Percentiles rank a stretch among this genome's conserved stretches.
Conservation (phyloP, 2,113 vertebrate species). For the Cyphomyrus discorhynchus region DNA sequence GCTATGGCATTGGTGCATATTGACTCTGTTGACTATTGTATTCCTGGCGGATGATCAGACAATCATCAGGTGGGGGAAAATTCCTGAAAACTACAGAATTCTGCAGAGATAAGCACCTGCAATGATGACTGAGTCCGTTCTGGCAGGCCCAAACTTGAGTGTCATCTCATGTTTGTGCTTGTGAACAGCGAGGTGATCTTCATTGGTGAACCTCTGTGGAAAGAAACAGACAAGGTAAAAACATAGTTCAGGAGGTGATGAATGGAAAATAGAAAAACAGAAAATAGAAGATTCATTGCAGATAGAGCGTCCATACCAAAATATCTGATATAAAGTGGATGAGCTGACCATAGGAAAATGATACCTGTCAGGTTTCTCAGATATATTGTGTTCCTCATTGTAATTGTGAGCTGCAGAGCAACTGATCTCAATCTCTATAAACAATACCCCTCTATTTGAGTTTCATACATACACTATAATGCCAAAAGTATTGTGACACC, state of each 20-base stretch:
- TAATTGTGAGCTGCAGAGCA: neutral
- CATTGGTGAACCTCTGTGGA: slow-evolving; percentile 91
- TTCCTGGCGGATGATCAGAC: neutral
- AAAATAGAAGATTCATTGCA: neutral
- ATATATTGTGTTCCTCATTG: neutral
- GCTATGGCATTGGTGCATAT: neutral
- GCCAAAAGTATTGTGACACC: no score
- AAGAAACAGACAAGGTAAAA: slow-evolving; percentile 21
- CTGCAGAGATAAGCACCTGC: slow-evolving; percentile 67
- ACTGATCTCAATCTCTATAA: neutral
- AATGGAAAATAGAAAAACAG: neutral
- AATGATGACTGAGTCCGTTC: slow-evolving; percentile 95
- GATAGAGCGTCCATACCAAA: slow-evolving; percentile 20
- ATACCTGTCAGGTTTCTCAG: neutral
- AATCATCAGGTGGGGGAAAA: neutral
- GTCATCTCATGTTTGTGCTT: slow-evolving; percentile 99
- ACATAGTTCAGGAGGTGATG: neutral
- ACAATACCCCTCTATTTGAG: neutral
- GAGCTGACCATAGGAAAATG: slow-evolving; percentile 3
- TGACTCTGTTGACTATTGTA: neutral
- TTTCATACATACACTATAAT: no score
- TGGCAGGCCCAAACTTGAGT: slow-evolving; percentile 88
- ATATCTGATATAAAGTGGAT: slow-evolving; percentile 38
- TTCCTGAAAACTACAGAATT: neutral
- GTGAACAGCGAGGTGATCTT: slow-evolving; percentile 97